Evolutionary conservation across 2,113 vertebrate species (phyloP).

Genomic region (Rallus limicola): DNA sequence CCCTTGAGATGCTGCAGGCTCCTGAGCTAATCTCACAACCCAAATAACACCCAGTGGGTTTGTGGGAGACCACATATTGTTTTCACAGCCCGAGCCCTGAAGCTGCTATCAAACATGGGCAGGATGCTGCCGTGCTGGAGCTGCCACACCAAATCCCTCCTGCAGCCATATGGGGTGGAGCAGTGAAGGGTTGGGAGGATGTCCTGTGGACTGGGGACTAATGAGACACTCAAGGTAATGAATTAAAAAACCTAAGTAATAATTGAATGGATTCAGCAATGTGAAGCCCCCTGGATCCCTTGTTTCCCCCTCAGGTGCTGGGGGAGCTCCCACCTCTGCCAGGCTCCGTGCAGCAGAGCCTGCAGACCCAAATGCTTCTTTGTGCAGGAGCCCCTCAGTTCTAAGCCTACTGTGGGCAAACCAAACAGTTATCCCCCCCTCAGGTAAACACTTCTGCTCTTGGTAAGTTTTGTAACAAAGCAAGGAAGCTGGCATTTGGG

Average conservation of each 20-base stretch:
- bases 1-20: background rate
- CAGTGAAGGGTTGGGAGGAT: background rate
- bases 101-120: background rate
- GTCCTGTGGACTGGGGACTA: background rate
- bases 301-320: fast-evolving
- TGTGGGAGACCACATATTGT: background rate
- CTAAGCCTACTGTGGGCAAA: background rate
- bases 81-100: background rate
- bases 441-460: background rate
- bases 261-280: background rate
- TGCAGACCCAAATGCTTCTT: background rate
- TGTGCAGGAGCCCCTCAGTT: background rate
- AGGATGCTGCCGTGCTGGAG: background rate
- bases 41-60: background rate
- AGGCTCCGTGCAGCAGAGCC: background rate
- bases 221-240: background rate
- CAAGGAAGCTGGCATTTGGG: background rate
- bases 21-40: background rate
- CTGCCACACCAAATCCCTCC: background rate
- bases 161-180: background rate
- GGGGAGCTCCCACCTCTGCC: background rate
- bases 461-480: background rate
- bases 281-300: background rate
- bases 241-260: background rate
- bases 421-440: too few relatives aligned